Percentiles rank a stretch among this genome's conserved stretches.
These are phyloP conservation scores for Silvanus unidentatus DNA, from an alignment of 2,888 invertebrate genomes.

Conservation along the genomic window DNA sequence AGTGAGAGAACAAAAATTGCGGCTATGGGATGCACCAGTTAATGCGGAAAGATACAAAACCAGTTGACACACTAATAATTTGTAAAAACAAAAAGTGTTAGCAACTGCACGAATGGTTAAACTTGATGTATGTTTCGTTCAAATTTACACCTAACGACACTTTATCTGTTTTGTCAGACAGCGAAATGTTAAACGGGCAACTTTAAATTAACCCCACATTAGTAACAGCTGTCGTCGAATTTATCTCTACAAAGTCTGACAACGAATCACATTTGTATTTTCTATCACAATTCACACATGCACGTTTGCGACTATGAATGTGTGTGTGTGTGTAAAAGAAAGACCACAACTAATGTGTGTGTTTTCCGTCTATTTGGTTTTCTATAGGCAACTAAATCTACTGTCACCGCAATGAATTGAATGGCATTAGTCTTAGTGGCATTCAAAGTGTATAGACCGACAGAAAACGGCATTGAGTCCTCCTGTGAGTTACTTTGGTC, in stretches of 20 bases:
- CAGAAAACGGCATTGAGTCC: conserved; percentile 12
- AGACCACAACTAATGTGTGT: conserved; percentile 15
- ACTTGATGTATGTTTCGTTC: neutral
- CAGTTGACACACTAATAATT: conserved; percentile 3
- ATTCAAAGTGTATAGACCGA: conserved; percentile 18
- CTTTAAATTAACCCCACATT: conserved; percentile 23
- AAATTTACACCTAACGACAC: conserved; percentile 8
- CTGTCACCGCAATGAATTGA: conserved; percentile 35
- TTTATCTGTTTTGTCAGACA: conserved; percentile 8
- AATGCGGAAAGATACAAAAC: neutral
- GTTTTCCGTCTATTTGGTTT: conserved; percentile 29
- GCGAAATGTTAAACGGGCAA: conserved; percentile 15
- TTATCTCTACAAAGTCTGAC: conserved; percentile 15
- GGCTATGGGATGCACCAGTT: too few species aligned
- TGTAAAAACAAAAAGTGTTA: conserved; percentile 6
- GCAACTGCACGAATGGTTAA: conserved; percentile 4
- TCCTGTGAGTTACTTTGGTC: neutral
- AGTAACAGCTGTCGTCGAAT: conserved; percentile 20
- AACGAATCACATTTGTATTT: conserved; percentile 18
- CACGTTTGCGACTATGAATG: too few species aligned
- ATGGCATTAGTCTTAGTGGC: conserved; percentile 30
- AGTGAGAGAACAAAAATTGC: too few species aligned
- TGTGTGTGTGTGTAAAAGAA: conserved; percentile 11
- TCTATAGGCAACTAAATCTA: conserved; percentile 33
- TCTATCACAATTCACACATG: too few species aligned